Evolutionary conservation across 2,888 invertebrate genomes (phyloP), one percentile per base, ranked within the genome.

Genomic region (Lasiommata megera): DNA sequence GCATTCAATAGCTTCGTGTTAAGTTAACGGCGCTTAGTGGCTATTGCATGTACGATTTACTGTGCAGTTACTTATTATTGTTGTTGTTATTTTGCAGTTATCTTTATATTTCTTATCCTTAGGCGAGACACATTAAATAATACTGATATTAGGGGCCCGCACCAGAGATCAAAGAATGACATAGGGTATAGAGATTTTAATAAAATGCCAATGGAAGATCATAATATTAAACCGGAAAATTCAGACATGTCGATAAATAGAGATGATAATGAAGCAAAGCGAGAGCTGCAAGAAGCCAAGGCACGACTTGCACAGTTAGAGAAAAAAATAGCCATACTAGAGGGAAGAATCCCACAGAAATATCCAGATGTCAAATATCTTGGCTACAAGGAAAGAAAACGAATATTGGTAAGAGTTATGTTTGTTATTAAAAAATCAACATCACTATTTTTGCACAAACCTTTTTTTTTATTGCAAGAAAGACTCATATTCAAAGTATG

Each of bases 341-440:
- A 96, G 77, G 92, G 93, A 2, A 92, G 94, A 72, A 92, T 96
- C 44, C 95, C 96, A 0, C 96, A 96, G 71, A 95, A 94, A 67
- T 98, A 95, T 88, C 98, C 98, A 0, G 94, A 96, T 77, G 98
- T 99, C 0, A 96, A 95, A 78, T 98, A 97, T 79, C 92, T 98
- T 12, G 98, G 97, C 68, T 98, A 98, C 79, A 95, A 97, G 74
- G 95, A 96, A 67, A 93, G 99, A 56, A 98, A 97, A 80, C 92
- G 99, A 66, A 98, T 99, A 73, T 88, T 99, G 88, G 96, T 98
- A 77, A 85, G 88, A 73, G 29, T 50, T 17, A 34, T 46, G 1
- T 1, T 11, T 34, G 3, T 34, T 11, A 34, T 11, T 11, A 11
- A 11, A 11, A 9, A 11, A 46, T 17, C 11, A 23, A n/a, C n/a